Evolutionary conservation across 2,113 vertebrate species (phyloP), one percentile per base, ranked within the genome.

Genomic region (Lanius collurio): DNA sequence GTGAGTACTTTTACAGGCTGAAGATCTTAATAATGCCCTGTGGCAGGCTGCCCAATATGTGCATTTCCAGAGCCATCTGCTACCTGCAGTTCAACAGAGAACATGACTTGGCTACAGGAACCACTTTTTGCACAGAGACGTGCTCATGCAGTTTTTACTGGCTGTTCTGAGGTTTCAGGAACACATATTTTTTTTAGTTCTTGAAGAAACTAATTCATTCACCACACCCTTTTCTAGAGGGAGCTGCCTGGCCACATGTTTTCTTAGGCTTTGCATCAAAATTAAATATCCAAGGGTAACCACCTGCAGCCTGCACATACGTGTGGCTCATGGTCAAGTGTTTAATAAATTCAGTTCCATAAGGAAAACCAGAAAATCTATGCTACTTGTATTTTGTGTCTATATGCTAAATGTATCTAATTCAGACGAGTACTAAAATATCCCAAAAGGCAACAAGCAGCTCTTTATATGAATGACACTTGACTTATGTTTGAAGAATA

Each of bases 401-500:
- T 65, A 7, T 70, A 53, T 33, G 14, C 9, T 70, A 57, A 77
- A 56, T n/a, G 0, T 42, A 24, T 78, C 37, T 59, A 16, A 33
- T 89, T 94, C 65, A 78, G 33, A 24, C 15, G 47, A 74, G 50
- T 71, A 76, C n/a, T 93, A 80, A 75, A 87, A 80, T 83, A 93
- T 71, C 50, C 70, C 55, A 77, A 53, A 90, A 74, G 50, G 59
- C 1, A 27, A 44, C 26, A 71, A 70, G 31, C 9, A 92, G 19
- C 55, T 73, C 50, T 87, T 89, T 39, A 46, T 23, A 50, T 78
- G 67, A 94, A 77, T 94, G 80, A 90, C 60, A 81, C 47, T 90
- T 93, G 90, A 78, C 86, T 95, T 88, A 78, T 10, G 23, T 73
- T 81, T 80, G 93, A 92, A 85, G 87, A 88, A 68, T 73, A 87